Evolutionary conservation across 1,140 invertebrate species (phyloP), one percentile per base, ranked within the genome.

Genomic region (Tyrophagus putrescentiae): DNA sequence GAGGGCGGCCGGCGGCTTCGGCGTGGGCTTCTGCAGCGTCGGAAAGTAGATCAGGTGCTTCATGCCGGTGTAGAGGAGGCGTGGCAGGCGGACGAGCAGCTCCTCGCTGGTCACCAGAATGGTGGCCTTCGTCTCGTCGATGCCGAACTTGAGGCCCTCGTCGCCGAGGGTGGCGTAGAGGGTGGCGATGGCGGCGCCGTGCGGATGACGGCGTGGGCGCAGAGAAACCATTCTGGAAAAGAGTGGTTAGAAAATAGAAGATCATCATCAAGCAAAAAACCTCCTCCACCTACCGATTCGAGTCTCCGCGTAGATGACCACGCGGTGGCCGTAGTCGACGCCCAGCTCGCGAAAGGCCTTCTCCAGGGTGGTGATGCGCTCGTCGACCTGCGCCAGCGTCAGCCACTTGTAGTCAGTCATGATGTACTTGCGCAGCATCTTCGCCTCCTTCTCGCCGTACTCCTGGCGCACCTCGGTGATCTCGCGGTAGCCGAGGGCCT

Each of bases 261-360:
- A 39, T 39, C 36, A 39, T 13, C 13, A 21, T 39, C 36, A 39
- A 39, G 21, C 36, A 39, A 39, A 39, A 13, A 13, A 21, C 13
- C n/a, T n/a, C n/a, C n/a, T n/a, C n/a, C n/a, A n/a, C n/a, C n/a
- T n/a, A n/a, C 36, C 13, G 25, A 84, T 85, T 64, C 92, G 77
- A 0, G 94, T 98, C 76, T 98, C 94, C 0, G 92, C 88, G 75
- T 95, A 98, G 65, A 98, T 85, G n/a, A 89, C 85, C 61, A 97
- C 74, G 66, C 87, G 87, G 48, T 79, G 72, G 6, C 77, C 76
- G 0, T 81, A 77, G 52, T 7, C 5, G 1, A 64, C n/a, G 5
- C 58, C 61, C 16, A 76, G 58, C n/a, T 67, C 80, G 4, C 80
- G 72, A 27, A 94, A 72, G 3, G 87, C 90, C 44, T 78, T 79